phyloP scores from a whole-genome alignment of 1,140 invertebrate genomes.

The Eueides isabella region DNA sequence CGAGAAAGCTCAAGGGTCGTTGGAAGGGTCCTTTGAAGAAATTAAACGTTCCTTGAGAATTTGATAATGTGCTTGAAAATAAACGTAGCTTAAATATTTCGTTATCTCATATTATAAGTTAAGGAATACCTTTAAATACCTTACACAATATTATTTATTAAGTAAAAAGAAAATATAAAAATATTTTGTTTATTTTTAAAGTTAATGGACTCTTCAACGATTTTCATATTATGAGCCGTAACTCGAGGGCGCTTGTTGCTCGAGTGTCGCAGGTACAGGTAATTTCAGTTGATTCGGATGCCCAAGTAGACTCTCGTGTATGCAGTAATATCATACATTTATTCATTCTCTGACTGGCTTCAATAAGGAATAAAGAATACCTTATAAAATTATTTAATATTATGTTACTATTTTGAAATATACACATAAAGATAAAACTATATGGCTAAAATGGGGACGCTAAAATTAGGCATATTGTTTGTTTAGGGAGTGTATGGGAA shows the following conservation, averaged over 20 bases:
- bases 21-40: background rate
- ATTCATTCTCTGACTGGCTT: background rate
- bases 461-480: too few relatives aligned
- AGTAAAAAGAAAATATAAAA: background rate
- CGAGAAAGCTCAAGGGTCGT: background rate
- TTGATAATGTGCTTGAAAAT: background rate
- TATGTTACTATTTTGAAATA: background rate
- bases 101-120: background rate
- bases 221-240: conserved; percentile 3
- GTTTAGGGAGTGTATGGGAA: too few relatives aligned
- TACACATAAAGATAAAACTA: too few relatives aligned
- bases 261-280: conserved; percentile 12
- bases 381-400: background rate
- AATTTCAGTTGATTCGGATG: conserved; percentile 17
- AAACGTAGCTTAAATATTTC: background rate
- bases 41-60: background rate
- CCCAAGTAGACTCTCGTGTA: background rate
- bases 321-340: background rate
- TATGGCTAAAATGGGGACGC: too few relatives aligned
- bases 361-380: background rate
- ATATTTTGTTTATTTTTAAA: background rate
- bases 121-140: background rate
- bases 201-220: conserved; percentile 1
- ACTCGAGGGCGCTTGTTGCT: conserved; percentile 1
- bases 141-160: background rate